A percentile compares a stretch with the other conserved stretches of the same genome.
These are phyloP conservation scores for Pteronura brasiliensis DNA, from an alignment of 2,113 vertebrate species.

Conservation along the genomic window DNA sequence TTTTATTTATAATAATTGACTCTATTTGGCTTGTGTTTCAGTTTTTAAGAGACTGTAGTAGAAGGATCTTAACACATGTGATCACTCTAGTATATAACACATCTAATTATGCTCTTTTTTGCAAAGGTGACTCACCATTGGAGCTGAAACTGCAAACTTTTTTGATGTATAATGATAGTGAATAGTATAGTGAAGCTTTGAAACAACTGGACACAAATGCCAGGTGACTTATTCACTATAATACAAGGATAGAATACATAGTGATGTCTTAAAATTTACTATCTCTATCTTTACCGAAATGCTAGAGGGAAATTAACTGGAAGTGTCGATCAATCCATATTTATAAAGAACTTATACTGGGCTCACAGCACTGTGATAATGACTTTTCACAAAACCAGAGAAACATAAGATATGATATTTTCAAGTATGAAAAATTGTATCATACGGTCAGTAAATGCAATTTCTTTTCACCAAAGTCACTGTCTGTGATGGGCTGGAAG, in stretches of 20 bases:
- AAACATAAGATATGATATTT: neutral
- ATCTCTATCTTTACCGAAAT: neutral
- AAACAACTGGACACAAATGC: neutral
- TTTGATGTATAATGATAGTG: neutral
- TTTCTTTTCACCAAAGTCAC: neutral
- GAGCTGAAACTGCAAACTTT: neutral
- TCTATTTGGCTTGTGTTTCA: neutral
- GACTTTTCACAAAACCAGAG: neutral
- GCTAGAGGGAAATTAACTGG: neutral
- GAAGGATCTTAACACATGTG: neutral
- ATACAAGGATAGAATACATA: neutral
- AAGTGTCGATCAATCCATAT: neutral
- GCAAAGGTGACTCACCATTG: neutral
- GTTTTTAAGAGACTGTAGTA: neutral
- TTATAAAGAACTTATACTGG: neutral
- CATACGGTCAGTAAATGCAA: neutral
- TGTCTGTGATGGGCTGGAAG: neutral
- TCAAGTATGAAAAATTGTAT: neutral
- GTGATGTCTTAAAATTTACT: neutral
- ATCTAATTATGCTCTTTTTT: neutral
- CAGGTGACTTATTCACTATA: neutral
- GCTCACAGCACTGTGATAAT: neutral
- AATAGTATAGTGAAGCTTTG: neutral
- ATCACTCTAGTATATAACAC: neutral
- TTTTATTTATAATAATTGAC: constrained; percentile 27